Conservation (phyloP, 1,140 invertebrate genomes). For the Orchestia grillus region DNA sequence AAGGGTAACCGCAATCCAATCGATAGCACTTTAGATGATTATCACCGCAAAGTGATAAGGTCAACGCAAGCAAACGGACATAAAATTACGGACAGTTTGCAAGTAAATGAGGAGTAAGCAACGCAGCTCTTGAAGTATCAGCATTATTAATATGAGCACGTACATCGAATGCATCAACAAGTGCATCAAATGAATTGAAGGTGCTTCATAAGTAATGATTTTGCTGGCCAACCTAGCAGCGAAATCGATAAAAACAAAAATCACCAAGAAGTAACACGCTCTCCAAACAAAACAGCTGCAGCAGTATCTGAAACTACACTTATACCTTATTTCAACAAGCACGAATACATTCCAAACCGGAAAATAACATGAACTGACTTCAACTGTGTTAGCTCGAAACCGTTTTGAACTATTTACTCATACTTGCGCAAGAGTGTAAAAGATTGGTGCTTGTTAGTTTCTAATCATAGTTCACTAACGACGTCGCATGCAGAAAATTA, state of each 20-base stretch:
- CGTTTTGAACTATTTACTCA: not conserved
- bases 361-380: not conserved
- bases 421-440: not conserved
- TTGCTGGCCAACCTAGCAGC: not conserved
- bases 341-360: not conserved
- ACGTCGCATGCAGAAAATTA: not conserved
- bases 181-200: too few relatives aligned
- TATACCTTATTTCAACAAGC: not conserved
- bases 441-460: not conserved
- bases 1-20: not conserved
- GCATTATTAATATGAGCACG: not conserved
- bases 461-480: too few relatives aligned
- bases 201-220: too few relatives aligned
- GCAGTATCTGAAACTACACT: not conserved
- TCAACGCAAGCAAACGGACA: not conserved
- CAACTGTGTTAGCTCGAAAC: too few relatives aligned
- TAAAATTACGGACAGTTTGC: not conserved
- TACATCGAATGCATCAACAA: too few relatives aligned
- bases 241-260: not conserved
- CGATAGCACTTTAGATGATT: not conserved
- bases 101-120: not conserved
- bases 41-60: not conserved
- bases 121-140: not conserved
- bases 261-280: not conserved
- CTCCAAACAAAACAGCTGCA: not conserved